Percentiles rank a stretch among this genome's conserved stretches.
phyloP scores from a whole-genome alignment of 2,888 invertebrate genomes.

The Sipunculus nudus region DNA sequence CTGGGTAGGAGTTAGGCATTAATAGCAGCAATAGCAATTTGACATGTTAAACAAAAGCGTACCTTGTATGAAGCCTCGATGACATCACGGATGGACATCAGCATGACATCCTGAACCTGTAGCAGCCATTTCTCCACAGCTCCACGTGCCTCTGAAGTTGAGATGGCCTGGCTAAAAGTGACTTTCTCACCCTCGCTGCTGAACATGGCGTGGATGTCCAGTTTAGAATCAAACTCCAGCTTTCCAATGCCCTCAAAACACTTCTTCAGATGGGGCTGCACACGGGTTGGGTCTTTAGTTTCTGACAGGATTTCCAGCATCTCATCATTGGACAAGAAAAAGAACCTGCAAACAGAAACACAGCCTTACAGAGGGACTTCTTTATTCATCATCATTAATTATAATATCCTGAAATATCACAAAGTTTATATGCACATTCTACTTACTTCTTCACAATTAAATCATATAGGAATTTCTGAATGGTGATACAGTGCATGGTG shows the following conservation, averaged over 20 bases:
- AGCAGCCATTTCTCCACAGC: conserved; percentile 89
- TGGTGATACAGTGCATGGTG: too few species aligned
- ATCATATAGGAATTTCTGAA: too few species aligned
- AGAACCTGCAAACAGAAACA: conserved; percentile 61
- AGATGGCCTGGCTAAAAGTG: conserved; percentile 77
- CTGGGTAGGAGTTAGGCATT: too few species aligned
- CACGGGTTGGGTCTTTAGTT: conserved; percentile 66
- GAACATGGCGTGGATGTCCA: conserved; percentile 88
- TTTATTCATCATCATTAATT: conserved; percentile 3
- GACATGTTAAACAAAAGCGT: conserved; percentile 15
- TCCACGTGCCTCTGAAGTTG: conserved; percentile 79
- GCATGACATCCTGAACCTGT: conserved; percentile 83
- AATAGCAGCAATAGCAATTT: background rate
- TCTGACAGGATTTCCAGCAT: conserved; percentile 68
- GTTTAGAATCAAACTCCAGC: conserved; percentile 84
- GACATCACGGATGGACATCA: conserved; percentile 77
- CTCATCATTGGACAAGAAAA: conserved; percentile 68
- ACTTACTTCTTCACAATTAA: too few species aligned
- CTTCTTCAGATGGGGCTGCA: conserved; percentile 67
- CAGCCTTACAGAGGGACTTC: too few species aligned
- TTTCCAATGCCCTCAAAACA: conserved; percentile 80
- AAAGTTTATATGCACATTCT: too few species aligned
- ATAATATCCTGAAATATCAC: background rate
- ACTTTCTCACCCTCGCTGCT: conserved; percentile 83
- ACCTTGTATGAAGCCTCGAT: conserved; percentile 70